Base-by-base conservation (phyloP, 2,113 vertebrate species). In the Pterocles gutturalis region DNA sequence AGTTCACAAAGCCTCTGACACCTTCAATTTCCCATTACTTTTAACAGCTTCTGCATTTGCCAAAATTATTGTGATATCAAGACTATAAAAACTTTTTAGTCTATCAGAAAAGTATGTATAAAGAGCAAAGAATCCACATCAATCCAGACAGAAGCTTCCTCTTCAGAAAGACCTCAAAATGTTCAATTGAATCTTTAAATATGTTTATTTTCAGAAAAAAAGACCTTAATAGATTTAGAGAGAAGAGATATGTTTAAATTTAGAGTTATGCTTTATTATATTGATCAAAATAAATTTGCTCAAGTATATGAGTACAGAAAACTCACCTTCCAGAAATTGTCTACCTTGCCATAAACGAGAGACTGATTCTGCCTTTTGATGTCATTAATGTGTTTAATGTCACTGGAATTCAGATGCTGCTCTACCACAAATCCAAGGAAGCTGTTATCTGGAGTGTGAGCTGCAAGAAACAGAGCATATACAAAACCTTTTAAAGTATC, bases 241-340 rank as follows among this genome's bases (percentile, higher is more conserved):
- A 92, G 25, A 60, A 34, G 45, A 18, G 18, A 69, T 54, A 66
- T 24, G 72, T 91, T 17, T 26, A 96, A 86, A 85, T 72, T 43
- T 67, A 49, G 10, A 93, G 62, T 79, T 91, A 45, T 48, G 25
- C 31, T 83, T 91, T 91, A 84, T 62, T 95, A 54, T 38, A 94
- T 11, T 8, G 31, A 96, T 85, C 60, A 97, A 96, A 95, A 92
- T 86, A 57, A 91, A 96, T 72, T 66, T 76, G 29, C 41, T 88
- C 71, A 48, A 83, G 87, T 4, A 54, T 9, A 75, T 5, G 7
- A 70, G 38, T 12, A 49, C 19, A 83, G 80, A 43, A 87, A 71
- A 98, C 98, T 90, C 98, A 99, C 99, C 99, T 99, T 99, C 99
- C 99, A 99, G 98, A 99, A 99, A 98, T 99, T 99, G 98, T 99